Conservation (phyloP, 2,797 vertebrate genomes). For the Phaenicophaeus curvirostris region DNA sequence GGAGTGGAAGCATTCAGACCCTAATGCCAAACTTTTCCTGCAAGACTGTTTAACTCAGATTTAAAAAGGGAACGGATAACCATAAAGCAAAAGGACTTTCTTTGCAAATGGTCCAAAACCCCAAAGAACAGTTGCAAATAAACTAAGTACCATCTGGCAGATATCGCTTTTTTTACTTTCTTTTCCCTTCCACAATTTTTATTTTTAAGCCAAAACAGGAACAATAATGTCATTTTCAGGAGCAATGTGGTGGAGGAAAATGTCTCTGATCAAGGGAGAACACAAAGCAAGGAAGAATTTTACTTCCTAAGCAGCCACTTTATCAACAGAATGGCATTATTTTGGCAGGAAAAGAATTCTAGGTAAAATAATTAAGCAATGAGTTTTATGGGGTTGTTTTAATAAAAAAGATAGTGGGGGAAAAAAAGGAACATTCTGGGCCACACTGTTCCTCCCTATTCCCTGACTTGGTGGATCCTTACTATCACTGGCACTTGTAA, state of each 20-base stretch:
- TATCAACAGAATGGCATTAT: not conserved
- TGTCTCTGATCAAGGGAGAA: not conserved
- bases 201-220: not conserved
- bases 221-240: constrained; percentile 21
- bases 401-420: not conserved
- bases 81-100: not conserved
- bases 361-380: constrained; percentile 13
- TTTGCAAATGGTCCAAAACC: not conserved
- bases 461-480: not conserved
- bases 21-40: not conserved
- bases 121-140: not conserved
- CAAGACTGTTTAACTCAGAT: not conserved
- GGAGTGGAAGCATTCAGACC: not conserved
- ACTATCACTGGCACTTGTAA: not conserved
- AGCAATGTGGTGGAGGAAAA: not conserved
- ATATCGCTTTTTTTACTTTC: not conserved
- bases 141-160: not conserved
- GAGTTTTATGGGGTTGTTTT: not conserved
- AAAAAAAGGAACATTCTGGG: not conserved
- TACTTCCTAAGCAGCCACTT: not conserved
- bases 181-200: not conserved
- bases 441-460: not conserved
- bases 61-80: not conserved
- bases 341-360: constrained; percentile 4
- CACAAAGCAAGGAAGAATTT: not conserved